Evolutionary conservation across 2,113 vertebrate species (phyloP).

Genomic region (Myanophis thanlyinensis): DNA sequence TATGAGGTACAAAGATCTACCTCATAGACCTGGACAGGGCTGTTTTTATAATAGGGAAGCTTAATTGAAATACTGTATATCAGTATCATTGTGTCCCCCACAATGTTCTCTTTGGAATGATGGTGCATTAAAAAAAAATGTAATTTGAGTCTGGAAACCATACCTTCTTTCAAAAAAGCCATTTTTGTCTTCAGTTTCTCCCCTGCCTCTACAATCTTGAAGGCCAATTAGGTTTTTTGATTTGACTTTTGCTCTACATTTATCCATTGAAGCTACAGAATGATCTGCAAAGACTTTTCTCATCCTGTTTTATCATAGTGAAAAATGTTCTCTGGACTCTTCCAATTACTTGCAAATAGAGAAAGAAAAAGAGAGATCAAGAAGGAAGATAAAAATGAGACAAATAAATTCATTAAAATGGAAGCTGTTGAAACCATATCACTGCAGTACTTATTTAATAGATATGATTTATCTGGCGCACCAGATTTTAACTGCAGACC

Average conservation of each 20-base stretch:
- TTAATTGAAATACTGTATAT: neutral
- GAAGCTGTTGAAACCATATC: neutral
- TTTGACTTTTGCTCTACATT: neutral
- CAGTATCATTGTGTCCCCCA: neutral
- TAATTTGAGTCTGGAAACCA: neutral
- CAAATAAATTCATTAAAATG: conserved; percentile 7
- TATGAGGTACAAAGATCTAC: neutral
- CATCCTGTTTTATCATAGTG: neutral
- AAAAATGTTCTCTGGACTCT: neutral
- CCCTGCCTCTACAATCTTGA: neutral
- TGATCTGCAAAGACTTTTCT: neutral
- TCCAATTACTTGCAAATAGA: conserved; percentile 1
- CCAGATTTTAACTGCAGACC: neutral
- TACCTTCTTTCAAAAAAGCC: neutral
- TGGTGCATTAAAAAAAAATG: neutral
- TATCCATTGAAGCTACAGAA: neutral
- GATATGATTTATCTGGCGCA: neutral
- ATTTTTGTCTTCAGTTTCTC: neutral
- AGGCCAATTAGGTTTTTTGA: neutral
- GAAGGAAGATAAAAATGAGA: neutral
- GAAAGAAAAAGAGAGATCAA: neutral
- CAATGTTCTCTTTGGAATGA: neutral
- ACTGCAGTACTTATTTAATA: neutral
- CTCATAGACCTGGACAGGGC: neutral
- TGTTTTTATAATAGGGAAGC: neutral